Evolutionary conservation across 1,140 invertebrate genomes (phyloP).

Genomic region (Liolophura sinensis): DNA sequence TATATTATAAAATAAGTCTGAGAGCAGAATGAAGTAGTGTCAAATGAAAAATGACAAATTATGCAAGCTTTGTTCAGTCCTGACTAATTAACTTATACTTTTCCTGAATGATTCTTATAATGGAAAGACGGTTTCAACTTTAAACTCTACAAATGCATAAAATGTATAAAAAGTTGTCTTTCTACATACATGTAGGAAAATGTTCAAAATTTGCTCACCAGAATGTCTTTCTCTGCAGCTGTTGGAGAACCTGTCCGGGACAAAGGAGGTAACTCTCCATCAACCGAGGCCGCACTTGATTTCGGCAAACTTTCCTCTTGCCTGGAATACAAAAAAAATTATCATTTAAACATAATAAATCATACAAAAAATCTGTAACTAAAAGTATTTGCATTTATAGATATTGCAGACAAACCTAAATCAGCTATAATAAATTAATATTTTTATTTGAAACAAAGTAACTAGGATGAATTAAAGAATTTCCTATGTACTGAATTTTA

Average conservation of each 20-base stretch:
- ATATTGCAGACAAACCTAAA: neutral
- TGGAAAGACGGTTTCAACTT: neutral
- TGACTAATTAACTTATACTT: too few species aligned
- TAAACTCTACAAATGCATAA: neutral
- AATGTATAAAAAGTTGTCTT: neutral
- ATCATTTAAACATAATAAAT: conserved; percentile 8
- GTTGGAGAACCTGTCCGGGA: conserved; percentile 50
- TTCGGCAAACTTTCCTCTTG: conserved; percentile 40
- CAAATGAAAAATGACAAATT: neutral
- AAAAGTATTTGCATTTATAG: neutral
- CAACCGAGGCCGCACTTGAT: conserved; percentile 27
- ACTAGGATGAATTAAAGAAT: too few species aligned
- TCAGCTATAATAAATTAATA: neutral
- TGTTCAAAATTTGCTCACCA: conserved; percentile 33
- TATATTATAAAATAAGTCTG: too few species aligned
- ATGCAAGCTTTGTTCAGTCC: too few species aligned
- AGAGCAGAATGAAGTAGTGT: too few species aligned
- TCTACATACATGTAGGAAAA: neutral
- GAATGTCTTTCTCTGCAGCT: conserved; percentile 55
- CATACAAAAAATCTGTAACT: neutral
- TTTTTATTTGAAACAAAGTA: neutral
- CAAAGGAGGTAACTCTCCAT: conserved; percentile 39
- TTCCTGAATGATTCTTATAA: neutral
- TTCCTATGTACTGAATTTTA: too few species aligned
- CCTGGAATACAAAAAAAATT: conserved; percentile 29